These are phyloP conservation scores for Mythimna ferrago DNA, from an alignment of 2,888 invertebrate genomes.

Conservation along the genomic window DNA sequence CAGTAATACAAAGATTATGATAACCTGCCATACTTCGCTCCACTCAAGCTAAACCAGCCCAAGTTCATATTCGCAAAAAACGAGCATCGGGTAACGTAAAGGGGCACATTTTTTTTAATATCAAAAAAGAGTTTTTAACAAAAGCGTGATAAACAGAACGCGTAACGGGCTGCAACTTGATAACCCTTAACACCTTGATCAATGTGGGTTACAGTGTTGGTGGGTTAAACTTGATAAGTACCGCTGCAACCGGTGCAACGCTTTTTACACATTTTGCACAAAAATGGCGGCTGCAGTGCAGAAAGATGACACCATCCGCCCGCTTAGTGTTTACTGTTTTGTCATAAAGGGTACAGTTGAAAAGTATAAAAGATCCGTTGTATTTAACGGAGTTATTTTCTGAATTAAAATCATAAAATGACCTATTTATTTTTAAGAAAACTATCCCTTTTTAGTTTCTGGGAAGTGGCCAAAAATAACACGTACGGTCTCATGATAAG, in stretches of 20 bases:
- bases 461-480: background rate
- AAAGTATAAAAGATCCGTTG: conserved; percentile 9
- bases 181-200: conserved; percentile 88
- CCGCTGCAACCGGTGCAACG: conserved; percentile 77
- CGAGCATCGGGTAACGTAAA: conserved; percentile 70
- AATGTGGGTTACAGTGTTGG: conserved; percentile 89
- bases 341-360: conserved; percentile 47
- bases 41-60: conserved; percentile 19
- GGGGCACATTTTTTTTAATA: conserved; percentile 74
- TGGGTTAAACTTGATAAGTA: conserved; percentile 68
- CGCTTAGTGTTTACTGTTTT: conserved; percentile 58
- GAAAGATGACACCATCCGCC: conserved; percentile 86
- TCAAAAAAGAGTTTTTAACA: conserved; percentile 82
- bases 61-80: conserved; percentile 61
- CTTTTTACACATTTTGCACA: conserved; percentile 81
- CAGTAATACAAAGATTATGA: conserved; percentile 2
- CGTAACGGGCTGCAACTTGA: conserved; percentile 88
- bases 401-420: background rate
- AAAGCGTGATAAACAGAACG: conserved; percentile 77
- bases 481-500: background rate
- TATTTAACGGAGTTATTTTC: conserved; percentile 15
- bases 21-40: conserved; percentile 19
- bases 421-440: no score
- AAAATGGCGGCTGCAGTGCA: conserved; percentile 82
- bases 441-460: background rate